These are phyloP conservation scores for Protomyctophum bolini DNA, from an alignment of 2,113 vertebrate genomes.

Conservation along the genomic window DNA sequence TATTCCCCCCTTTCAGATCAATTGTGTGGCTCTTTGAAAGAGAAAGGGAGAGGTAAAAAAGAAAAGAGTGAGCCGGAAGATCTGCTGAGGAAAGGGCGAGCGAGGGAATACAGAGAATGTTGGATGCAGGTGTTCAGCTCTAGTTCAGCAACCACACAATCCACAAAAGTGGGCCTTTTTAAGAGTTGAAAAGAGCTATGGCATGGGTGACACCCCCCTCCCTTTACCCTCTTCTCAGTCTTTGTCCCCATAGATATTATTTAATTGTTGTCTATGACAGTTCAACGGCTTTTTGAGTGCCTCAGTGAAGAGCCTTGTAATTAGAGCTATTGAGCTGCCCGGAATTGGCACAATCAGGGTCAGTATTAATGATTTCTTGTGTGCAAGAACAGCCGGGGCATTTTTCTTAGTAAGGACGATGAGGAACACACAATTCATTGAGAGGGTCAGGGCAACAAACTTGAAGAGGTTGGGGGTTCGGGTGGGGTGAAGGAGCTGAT, in stretches of 20 bases:
- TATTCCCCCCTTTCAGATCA: conserved; percentile 38
- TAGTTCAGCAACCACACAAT: conserved; percentile 35
- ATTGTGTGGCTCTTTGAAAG: conserved; percentile 51
- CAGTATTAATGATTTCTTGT: conserved; percentile 84
- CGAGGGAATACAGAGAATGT: conserved; percentile 18
- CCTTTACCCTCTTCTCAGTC: conserved; percentile 23
- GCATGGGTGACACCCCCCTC: conserved; percentile 25
- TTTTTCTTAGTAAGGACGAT: conserved; percentile 73
- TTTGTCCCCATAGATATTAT: conserved; percentile 71
- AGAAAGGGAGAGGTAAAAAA: conserved; percentile 13
- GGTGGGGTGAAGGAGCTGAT: background rate
- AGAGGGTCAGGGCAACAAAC: conserved; percentile 29
- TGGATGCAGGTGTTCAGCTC: conserved; percentile 65
- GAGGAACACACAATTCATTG: conserved; percentile 25
- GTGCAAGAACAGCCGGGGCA: conserved; percentile 78
- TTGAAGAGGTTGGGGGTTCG: no score
- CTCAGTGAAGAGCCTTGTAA: conserved; percentile 84
- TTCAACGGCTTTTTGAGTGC: conserved; percentile 81
- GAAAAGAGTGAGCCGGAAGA: conserved; percentile 17
- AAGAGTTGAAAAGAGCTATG: conserved; percentile 58
- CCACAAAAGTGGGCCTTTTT: conserved; percentile 37
- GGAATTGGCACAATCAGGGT: conserved; percentile 91
- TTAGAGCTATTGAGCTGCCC: conserved; percentile 89
- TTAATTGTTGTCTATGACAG: conserved; percentile 82
- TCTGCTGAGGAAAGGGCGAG: conserved; percentile 10